Base-by-base conservation (phyloP, 2,113 vertebrate genomes). In the Notothenia rossii region DNA sequence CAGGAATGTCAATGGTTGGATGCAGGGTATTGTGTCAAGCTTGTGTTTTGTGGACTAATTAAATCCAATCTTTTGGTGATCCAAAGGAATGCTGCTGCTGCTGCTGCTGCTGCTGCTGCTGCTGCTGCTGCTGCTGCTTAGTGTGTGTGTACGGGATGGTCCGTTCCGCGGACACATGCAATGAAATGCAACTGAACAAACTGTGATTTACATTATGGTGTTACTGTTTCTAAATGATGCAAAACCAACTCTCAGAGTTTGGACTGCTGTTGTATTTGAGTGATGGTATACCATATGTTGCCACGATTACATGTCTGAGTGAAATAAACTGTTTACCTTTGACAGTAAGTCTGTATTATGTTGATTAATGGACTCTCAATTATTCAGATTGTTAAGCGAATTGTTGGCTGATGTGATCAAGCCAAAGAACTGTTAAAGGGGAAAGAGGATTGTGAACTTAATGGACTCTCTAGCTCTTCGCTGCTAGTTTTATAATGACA, bases 1-100 rank as follows among this genome's bases (percentile, higher is more conserved):
- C 81, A 85, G 75, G 82, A 87, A 81, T 85, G 92, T 81, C 70
- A 64, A 45, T 9, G 74, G 63, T 61, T 91, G 75, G 88, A 89
- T 74, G 90, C 93, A 94, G 93, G 93, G 92, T 94, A 94, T 76
- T 67, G 84, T 77, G 72, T 85, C 67, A 75, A 85, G 82, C 51
- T 72, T 72, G 74, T 74, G 72, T 70, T 86, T 84, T 85, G 79
- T 75, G 65, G 81, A 85, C 74, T 56, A 75, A 77, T 88, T 77
- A 70, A 77, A 85, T 63, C 63, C 74, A 79, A 77, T 85, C 29
- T 78, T 82, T 72, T 72, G 75, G 68, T 25, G 60, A 88, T 82
- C 76, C 79, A 80, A 85, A 84, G 60, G 78, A 81, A 78, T 48
- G 45, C 20, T 61, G 75, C 71, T 72, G 66, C 79, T 71, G 67